Evolutionary conservation across 1,140 invertebrate species (phyloP), one percentile per base, ranked within the genome.

Genomic region (Dreissena polymorpha): DNA sequence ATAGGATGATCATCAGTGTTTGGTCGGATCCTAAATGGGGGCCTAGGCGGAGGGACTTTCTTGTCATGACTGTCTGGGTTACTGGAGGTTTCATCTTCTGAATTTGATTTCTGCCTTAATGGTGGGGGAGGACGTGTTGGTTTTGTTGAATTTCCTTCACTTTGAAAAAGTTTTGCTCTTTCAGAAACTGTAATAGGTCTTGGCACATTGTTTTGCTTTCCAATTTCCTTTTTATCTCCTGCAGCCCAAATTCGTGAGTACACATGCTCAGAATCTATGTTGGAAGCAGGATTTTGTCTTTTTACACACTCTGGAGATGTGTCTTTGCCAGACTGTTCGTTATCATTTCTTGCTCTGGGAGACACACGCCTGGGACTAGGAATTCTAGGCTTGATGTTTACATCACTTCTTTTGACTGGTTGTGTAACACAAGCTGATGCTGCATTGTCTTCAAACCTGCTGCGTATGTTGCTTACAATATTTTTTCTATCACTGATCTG

Each of bases 151-250:
- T 21, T 67, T 39, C 25, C 55, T 49, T 23, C 77, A 23, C 55
- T 72, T 78, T 88, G 83, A 86, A 88, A 88, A 84, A 86, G 83
- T 84, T 88, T 86, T 60, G 85, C 78, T 55, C 80, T 77, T 53
- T 83, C 71, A 50, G 76, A 73, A 27, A 87, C 86, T 80, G 73
- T 83, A 29, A 69, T 55, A 57, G 65, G 76, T 78, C 65, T 67
- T 3, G 50, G 49, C 39, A 39, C 55, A 5, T 57, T 53, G 12
- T 67, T 12, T 71, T 29, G 63, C 21, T 49, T 23, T 27, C 39
- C 18, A 3, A 25, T 60, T 70, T 64, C 67, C 29, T 12, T 39
- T 49, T 78, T 64, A 39, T 64, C 63, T 60, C 27, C 68, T n/a
- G 55, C 67, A 25, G 70, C 69, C 78, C 78, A 80, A 25, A 80